Evolutionary conservation across 2,113 vertebrate genomes (phyloP).

Genomic region (pig (Sus scrofa)): DNA sequence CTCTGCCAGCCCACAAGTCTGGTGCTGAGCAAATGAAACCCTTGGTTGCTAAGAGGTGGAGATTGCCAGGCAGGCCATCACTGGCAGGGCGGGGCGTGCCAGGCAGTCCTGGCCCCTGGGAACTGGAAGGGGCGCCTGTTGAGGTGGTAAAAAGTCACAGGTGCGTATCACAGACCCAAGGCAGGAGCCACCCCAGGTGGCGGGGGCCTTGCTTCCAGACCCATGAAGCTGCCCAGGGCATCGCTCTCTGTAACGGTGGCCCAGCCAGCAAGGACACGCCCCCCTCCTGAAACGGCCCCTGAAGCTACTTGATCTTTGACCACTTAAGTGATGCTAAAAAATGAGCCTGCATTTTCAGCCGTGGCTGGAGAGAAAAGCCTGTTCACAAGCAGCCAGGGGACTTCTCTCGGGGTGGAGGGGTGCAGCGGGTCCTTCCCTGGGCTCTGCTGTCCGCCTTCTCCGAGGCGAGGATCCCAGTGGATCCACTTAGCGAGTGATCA

Average conservation of each 20-base stretch:
- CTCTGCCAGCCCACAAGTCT: conserved; percentile 57
- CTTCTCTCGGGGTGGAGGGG: conserved; percentile 11
- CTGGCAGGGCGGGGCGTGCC: accelerated
- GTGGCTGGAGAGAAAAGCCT: conserved; percentile 71
- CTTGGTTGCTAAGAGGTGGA: neutral
- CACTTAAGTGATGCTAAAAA: conserved; percentile 50
- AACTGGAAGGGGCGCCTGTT: accelerated
- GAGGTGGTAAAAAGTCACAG: accelerated
- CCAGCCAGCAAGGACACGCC: conserved; percentile 27
- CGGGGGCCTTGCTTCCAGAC: neutral
- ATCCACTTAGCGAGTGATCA: conserved; percentile 70
- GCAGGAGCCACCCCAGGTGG: accelerated
- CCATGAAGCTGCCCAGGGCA: neutral
- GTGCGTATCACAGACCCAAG: accelerated
- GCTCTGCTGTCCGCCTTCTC: conserved; percentile 71
- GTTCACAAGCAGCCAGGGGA: conserved; percentile 62
- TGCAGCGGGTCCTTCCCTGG: conserved; percentile 54
- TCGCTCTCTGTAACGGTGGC: neutral
- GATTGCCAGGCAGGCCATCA: neutral
- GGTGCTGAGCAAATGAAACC: conserved; percentile 65
- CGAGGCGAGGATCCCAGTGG: conserved; percentile 60
- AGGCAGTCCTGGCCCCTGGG: no score
- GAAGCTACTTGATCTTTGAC: conserved; percentile 52
- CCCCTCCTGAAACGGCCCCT: conserved; percentile 58
- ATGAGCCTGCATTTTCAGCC: conserved; percentile 70